These are phyloP conservation scores for Cyphomyrus plagiostoma DNA, from an alignment of 2,113 vertebrate genomes.

Conservation along the genomic window DNA sequence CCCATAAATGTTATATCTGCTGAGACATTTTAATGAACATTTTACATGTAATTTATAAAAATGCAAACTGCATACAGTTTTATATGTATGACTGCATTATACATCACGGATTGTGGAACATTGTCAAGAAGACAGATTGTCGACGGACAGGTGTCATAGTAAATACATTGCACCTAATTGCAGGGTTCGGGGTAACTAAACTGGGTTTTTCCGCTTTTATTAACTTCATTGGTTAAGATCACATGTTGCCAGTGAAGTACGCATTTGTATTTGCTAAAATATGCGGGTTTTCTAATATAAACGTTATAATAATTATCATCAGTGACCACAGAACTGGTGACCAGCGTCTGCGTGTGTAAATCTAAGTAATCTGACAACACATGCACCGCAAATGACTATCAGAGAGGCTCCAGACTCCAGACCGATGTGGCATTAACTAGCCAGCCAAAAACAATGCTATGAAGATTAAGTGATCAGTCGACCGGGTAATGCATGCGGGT, in stretches of 20 bases:
- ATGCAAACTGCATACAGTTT: background rate
- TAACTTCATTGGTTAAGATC: background rate
- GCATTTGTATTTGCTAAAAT: background rate
- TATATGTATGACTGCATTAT: background rate
- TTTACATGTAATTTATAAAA: background rate
- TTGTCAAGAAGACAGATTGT: background rate
- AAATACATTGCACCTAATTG: background rate
- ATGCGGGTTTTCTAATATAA: background rate
- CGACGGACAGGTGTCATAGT: background rate
- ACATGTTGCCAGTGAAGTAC: background rate
- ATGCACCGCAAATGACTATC: background rate
- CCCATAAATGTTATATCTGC: background rate
- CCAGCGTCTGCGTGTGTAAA: constrained; percentile 23
- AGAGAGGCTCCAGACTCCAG: background rate
- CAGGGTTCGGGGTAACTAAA: background rate
- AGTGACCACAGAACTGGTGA: background rate
- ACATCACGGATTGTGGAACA: background rate
- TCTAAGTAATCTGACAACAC: constrained; percentile 24
- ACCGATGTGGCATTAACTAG: background rate
- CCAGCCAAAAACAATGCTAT: background rate
- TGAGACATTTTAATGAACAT: background rate
- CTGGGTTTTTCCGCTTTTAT: background rate
- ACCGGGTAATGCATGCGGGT: background rate
- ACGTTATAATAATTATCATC: background rate
- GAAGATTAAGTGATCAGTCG: background rate